These are phyloP conservation scores for Ictalurus furcatus DNA, from an alignment of 2,113 vertebrate species.

Conservation along the genomic window DNA sequence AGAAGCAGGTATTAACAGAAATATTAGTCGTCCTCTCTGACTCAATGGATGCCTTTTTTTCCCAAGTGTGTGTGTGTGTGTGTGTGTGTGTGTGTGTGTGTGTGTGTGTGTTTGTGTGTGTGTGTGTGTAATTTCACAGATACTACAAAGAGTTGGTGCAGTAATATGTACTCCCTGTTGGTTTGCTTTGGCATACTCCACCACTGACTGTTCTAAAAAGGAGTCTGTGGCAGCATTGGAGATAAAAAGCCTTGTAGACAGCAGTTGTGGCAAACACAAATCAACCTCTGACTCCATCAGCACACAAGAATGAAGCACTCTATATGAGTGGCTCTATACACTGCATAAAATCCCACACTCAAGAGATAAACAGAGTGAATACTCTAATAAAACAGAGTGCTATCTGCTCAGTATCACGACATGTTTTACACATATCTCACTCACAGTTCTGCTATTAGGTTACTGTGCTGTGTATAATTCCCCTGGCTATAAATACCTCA, in stretches of 20 bases:
- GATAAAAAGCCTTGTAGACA: conserved; percentile 41
- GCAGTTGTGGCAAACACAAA: conserved; percentile 42
- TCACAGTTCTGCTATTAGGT: conserved; percentile 9
- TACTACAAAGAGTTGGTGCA: conserved; percentile 20
- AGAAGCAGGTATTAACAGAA: conserved; percentile 58
- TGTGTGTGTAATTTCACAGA: conserved; percentile 22
- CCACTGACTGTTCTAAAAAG: conserved; percentile 27
- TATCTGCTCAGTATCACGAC: conserved; percentile 35
- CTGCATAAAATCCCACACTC: conserved; percentile 30
- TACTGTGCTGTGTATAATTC: conserved; percentile 2
- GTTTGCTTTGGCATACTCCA: conserved; percentile 23
- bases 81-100: conserved; percentile 32
- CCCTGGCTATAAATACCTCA: conserved; percentile 33
- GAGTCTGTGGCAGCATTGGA: conserved; percentile 13
- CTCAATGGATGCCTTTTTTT: conserved; percentile 37
- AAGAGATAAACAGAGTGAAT: conserved; percentile 36
- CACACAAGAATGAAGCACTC: conserved; percentile 35
- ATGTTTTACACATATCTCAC: conserved; percentile 23
- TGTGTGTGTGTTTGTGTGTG: conserved; percentile 27
- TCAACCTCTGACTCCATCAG: conserved; percentile 40
- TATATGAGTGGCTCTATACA: conserved; percentile 23
- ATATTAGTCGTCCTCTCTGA: conserved; percentile 46
- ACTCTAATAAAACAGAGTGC: conserved; percentile 26
- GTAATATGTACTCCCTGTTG: conserved; percentile 19
- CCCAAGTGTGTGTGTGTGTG: conserved; percentile 18